These are phyloP conservation scores for Oxyteleia sp. DNA, from an alignment of 2,888 invertebrate genomes.

Conservation along the genomic window DNA sequence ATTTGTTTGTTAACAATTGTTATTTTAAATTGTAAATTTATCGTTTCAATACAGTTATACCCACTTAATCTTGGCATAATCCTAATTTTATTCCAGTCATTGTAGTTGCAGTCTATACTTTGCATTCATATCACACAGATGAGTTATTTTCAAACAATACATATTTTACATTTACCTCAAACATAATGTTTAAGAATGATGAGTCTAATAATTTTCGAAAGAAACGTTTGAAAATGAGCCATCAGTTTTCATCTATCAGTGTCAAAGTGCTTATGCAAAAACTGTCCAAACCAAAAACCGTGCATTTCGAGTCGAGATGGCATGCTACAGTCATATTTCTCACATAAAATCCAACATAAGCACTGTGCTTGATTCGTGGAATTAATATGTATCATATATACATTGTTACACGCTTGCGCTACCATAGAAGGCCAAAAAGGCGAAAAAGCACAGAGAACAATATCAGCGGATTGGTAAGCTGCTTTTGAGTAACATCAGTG, in stretches of 20 bases:
- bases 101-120: conserved; percentile 28
- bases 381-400: conserved; percentile 79
- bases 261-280: conserved; percentile 60
- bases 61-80: conserved; percentile 5
- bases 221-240: conserved; percentile 39
- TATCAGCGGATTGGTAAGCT: conserved; percentile 94
- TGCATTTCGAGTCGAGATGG: conserved; percentile 49
- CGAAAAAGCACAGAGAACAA: conserved; percentile 92
- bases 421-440: conserved; percentile 89
- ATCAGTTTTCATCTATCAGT: conserved; percentile 20
- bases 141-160: conserved; percentile 29
- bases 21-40: too few species aligned
- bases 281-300: conserved; percentile 32
- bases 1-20: too few species aligned
- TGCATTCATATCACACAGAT: conserved; percentile 17
- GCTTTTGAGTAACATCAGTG: conserved; percentile 82
- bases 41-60: conserved; percentile 11
- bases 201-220: not conserved
- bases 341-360: conserved; percentile 68
- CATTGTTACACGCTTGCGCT: conserved; percentile 89
- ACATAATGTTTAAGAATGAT: not conserved
- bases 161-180: not conserved
- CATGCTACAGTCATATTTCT: conserved; percentile 56
- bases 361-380: conserved; percentile 79
- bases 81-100: conserved; percentile 13